Base-by-base conservation (phyloP, 2,797 vertebrate species). In the Hylomyscus alleni region DNA sequence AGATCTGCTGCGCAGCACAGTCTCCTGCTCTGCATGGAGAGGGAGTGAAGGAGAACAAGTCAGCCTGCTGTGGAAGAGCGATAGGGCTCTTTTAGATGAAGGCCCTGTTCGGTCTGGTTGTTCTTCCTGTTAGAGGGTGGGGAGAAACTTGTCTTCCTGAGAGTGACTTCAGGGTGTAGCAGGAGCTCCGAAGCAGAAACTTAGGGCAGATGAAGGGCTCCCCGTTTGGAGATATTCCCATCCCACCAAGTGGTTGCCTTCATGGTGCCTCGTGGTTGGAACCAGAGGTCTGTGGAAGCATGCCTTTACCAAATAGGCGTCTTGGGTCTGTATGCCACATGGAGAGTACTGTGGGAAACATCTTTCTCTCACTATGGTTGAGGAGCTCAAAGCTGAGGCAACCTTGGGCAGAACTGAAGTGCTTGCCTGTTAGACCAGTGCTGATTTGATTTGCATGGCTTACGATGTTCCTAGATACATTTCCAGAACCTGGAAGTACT, bases 41-140 rank as follows among this genome's bases (percentile, higher is more conserved):
- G 76, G 56, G 81, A 76, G 67, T 6, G 77, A 62, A 47, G 81
- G 65, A 81, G 80, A 22, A 14, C 4, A 0, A 65, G 47, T 72
- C 83, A 47, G 72, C 72, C 72, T 7, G 67, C 54, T 24, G 0
- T n/a, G 90, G 62, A 90, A 75, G 40, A 77, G 54, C 73, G 69
- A 17, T 44, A 62, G 58, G 47, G 14, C 47, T 40, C 82, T 90
- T 95, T 87, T 91, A 78, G 88, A 60, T 11, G 73, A 94, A 92
- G 87, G 90, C 50, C 14, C 86, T 65, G 6, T 60, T 92, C 52
- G 73, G 47, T 22, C 34, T 29, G 86, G 56, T 83, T 14, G 62
- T 37, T 83, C 76, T 95, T 95, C 60, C 75, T 86, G 82, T 89
- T 72, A 17, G 40, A 75, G 29, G 54, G 29, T 31, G 29, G 65